Evolutionary conservation across 2,113 vertebrate genomes (phyloP), one percentile per base, ranked within the genome.

Genomic region (Periophthalmus modestus): DNA sequence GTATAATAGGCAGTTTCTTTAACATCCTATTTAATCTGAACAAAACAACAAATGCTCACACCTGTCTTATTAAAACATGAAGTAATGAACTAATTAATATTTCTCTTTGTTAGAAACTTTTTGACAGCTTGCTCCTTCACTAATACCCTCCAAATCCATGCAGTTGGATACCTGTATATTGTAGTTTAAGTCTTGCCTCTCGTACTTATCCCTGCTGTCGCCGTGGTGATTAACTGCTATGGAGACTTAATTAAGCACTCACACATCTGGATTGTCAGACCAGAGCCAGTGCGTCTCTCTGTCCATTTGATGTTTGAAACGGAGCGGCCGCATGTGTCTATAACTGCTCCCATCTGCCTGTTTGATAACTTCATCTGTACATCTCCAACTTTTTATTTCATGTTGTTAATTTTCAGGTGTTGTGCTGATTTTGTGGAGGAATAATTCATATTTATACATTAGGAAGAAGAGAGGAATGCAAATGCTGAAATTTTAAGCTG

Each of bases 161-260:
- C 23, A 71, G 52, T 21, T 71, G 69, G 66, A 46, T 65, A 72
- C 74, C n/a, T 82, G 65, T 67, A 15, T 73, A 66, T 77, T 78
- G 12, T 72, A 59, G 74, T 76, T 67, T 63, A 79, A 78, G 85
- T 81, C 88, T 82, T 77, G 68, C 68, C 46, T 85, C 70, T 62
- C 70, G 46, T 72, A 54, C 71, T 74, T 85, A 62, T 62, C 85
- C n/a, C 87, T 89, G 86, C 88, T 92, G 84, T 86, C 82, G 71
- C 76, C 75, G 68, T 68, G 28, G 28, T 79, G 80, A 90, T 90
- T 90, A 91, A 87, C 82, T 84, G 74, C 83, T 87, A 90, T 83
- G 79, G 90, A 91, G 84, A 91, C 89, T 91, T 92, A 92, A 94
- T 93, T 93, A 91, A 91, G 87, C 88, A 89, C 91, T 91, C 89